phyloP scores from a whole-genome alignment of 2,888 invertebrate genomes.

The Amblyteles armatorius region DNA sequence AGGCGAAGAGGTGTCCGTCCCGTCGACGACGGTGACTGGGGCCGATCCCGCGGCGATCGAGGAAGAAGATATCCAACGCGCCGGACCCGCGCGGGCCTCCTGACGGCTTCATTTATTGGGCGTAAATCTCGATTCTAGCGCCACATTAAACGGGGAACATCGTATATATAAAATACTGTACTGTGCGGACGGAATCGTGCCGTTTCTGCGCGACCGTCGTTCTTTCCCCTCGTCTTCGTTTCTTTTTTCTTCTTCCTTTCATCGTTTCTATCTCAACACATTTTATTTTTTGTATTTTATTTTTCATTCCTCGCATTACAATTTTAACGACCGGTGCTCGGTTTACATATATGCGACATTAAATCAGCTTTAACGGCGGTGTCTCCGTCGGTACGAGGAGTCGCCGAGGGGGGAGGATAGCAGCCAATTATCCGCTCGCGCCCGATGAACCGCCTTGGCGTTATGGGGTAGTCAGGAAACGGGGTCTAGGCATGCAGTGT shows the following conservation, averaged over 20 bases:
- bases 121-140: constrained; percentile 75
- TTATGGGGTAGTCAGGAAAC: background rate
- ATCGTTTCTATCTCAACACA: constrained; percentile 14
- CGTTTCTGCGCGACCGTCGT: constrained; percentile 34
- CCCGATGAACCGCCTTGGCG: constrained; percentile 1
- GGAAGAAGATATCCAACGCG: constrained; percentile 74
- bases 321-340: constrained; percentile 43
- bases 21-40: constrained; percentile 58
- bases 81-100: constrained; percentile 43
- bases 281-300: constrained; percentile 28
- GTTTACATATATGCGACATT: constrained; percentile 30
- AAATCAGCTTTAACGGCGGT: constrained; percentile 42
- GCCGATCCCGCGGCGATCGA: constrained; percentile 73
- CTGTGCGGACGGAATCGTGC: constrained; percentile 35
- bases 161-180: constrained; percentile 52
- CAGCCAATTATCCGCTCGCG: constrained; percentile 43
- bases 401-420: constrained; percentile 4
- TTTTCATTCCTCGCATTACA: constrained; percentile 25
- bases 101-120: constrained; percentile 78
- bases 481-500: background rate
- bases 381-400: constrained; percentile 1
- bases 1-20: background rate
- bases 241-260: constrained; percentile 17
- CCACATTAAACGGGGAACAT: constrained; percentile 64
- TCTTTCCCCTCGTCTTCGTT: constrained; percentile 11